These are phyloP conservation scores for Microhierax caerulescens DNA, from an alignment of 2,797 vertebrate genomes.

Conservation along the genomic window DNA sequence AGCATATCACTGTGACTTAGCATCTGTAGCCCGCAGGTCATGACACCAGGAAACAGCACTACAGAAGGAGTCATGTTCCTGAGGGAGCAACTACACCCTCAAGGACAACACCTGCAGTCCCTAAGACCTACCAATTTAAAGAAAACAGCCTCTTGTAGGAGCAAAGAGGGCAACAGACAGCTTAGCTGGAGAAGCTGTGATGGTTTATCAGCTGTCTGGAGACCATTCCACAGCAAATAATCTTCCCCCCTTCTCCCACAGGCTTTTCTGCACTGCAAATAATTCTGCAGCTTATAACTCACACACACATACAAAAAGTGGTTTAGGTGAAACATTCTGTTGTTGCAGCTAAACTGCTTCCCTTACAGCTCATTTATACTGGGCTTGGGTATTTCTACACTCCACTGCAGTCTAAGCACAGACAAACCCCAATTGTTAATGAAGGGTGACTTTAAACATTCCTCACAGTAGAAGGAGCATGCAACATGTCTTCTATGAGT, in stretches of 20 bases:
- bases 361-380: background rate
- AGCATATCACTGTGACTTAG: background rate
- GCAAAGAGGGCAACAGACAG: background rate
- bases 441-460: slow-evolving; percentile 12
- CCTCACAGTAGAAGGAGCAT: background rate
- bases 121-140: accelerated
- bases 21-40: background rate
- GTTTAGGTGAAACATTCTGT: background rate
- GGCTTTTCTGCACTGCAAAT: background rate
- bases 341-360: background rate
- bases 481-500: background rate
- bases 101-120: background rate
- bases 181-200: background rate
- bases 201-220: background rate
- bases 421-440: background rate
- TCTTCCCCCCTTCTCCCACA: background rate
- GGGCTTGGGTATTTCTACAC: background rate
- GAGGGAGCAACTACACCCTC: background rate
- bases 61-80: background rate
- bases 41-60: background rate
- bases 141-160: background rate
- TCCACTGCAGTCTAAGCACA: background rate
- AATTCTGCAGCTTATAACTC: background rate
- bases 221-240: background rate
- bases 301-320: no score